phyloP scores from a whole-genome alignment of 1,140 invertebrate species.

The Bombus haemorrhoidalis region DNA sequence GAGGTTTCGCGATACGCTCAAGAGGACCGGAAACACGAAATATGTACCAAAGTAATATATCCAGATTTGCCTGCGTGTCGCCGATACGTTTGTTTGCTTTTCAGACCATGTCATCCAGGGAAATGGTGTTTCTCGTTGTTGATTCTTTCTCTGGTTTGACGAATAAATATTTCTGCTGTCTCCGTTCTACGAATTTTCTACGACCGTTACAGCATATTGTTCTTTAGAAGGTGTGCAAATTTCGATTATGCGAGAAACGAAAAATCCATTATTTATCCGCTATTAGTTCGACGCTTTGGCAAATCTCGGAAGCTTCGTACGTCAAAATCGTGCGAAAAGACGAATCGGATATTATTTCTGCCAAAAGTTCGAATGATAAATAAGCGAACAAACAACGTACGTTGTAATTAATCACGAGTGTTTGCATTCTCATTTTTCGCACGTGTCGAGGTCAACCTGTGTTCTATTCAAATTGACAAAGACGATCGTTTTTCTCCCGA shows the following conservation, averaged over 20 bases:
- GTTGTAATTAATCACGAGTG: neutral
- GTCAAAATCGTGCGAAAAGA: neutral
- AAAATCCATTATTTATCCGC: neutral
- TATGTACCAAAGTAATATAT: conserved; percentile 22
- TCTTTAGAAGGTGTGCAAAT: neutral
- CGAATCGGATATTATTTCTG: neutral
- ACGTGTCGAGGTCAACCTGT: neutral
- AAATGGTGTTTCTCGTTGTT: conserved; percentile 26
- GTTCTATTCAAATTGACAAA: neutral
- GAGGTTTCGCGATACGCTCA: conserved; percentile 7
- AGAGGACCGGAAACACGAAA: conserved; percentile 22
- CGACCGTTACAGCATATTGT: neutral
- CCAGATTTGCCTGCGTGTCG: conserved; percentile 9
- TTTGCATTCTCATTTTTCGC: neutral
- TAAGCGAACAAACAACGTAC: neutral
- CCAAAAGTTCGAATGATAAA: neutral
- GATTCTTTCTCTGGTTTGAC: neutral
- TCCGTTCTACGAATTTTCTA: neutral
- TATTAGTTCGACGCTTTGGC: neutral
- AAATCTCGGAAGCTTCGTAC: neutral
- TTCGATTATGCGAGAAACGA: neutral
- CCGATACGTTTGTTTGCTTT: conserved; percentile 16
- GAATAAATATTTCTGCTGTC: neutral
- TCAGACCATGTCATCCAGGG: neutral
- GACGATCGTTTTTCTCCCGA: neutral